Evolutionary conservation across 2,113 vertebrate species (phyloP).

Genomic region (Tetrax tetrax): DNA sequence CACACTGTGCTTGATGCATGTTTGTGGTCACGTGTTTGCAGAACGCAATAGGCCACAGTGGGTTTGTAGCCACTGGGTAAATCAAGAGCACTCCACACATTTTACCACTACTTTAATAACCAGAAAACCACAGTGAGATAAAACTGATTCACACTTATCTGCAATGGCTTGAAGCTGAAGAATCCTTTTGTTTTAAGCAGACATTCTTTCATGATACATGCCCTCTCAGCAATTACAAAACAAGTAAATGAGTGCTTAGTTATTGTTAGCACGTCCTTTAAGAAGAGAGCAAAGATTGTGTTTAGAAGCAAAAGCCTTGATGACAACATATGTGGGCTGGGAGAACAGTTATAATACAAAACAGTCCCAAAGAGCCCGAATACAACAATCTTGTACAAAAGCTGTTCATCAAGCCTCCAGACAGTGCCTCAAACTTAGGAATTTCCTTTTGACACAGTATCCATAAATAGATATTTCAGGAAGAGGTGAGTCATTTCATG

Average conservation of each 20-base stretch:
- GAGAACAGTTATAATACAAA: not conserved
- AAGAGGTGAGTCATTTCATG: not conserved
- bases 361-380: not conserved
- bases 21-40: not conserved
- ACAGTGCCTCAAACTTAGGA: not conserved
- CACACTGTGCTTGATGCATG: not conserved
- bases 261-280: not conserved
- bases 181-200: not conserved
- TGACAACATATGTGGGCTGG: not conserved
- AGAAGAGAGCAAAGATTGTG: not conserved
- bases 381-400: not conserved
- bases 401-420: not conserved
- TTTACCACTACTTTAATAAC: not conserved
- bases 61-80: not conserved
- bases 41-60: not conserved
- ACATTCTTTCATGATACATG: not conserved
- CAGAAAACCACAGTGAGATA: constrained; percentile 23
- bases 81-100: not conserved
- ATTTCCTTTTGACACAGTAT: constrained; percentile 10
- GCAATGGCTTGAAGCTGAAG: not conserved
- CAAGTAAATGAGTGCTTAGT: not conserved
- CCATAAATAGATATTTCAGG: constrained; percentile 2
- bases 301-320: not conserved
- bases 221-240: not conserved
- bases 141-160: not conserved